Evolutionary conservation across 2,113 vertebrate species (phyloP).

Genomic region (Forbesichthys agassizii): DNA sequence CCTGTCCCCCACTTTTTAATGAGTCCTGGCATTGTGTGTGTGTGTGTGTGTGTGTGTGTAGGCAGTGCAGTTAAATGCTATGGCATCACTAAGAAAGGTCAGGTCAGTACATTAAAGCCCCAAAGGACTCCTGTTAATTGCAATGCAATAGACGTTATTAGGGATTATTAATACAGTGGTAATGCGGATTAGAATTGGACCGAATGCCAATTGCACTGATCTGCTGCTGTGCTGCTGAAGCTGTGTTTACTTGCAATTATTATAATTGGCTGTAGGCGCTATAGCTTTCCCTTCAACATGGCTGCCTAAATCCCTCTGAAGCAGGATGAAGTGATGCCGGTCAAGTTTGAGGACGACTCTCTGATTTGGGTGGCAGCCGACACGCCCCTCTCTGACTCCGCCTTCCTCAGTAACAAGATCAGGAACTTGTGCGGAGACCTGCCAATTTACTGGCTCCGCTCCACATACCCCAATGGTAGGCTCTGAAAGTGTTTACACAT

Average conservation of each 20-base stretch:
- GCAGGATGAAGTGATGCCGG: slow-evolving; percentile 85
- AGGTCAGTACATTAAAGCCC: slow-evolving; percentile 38
- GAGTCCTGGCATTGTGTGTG: too few species aligned
- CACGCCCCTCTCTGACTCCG: slow-evolving; percentile 81
- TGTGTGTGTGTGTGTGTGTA: too few species aligned
- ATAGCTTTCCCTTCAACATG: not conserved
- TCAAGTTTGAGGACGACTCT: slow-evolving; percentile 87
- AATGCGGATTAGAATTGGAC: slow-evolving; percentile 51
- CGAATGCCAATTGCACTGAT: not conserved
- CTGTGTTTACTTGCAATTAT: not conserved
- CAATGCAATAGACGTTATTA: slow-evolving; percentile 38
- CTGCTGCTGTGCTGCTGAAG: not conserved
- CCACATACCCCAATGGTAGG: slow-evolving; percentile 85
- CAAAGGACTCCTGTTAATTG: slow-evolving; percentile 34
- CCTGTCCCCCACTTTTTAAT: too few species aligned
- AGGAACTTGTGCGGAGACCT: slow-evolving; percentile 86
- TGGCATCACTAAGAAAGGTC: slow-evolving; percentile 13
- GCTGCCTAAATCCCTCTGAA: slow-evolving; percentile 2
- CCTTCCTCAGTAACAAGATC: slow-evolving; percentile 89
- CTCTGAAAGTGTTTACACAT: not conserved
- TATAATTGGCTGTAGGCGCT: not conserved
- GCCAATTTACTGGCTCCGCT: slow-evolving; percentile 92
- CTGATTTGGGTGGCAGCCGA: slow-evolving; percentile 89
- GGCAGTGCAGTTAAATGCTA: slow-evolving; percentile 37
- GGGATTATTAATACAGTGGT: slow-evolving; percentile 42